Conservation (phyloP, 2,888 invertebrate species). For the Fragum whitleyi region DNA sequence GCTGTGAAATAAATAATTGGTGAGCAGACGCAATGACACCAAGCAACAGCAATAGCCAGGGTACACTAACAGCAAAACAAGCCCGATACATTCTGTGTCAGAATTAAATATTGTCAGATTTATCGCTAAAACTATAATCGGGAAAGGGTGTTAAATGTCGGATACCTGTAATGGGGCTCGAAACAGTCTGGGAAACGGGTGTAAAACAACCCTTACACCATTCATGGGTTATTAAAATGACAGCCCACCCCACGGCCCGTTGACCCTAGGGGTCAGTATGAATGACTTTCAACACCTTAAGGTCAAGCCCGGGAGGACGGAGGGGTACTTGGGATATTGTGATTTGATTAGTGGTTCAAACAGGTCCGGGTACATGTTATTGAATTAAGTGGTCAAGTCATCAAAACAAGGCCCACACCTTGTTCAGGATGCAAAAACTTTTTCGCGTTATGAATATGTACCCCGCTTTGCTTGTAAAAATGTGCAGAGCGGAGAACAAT, state of each 20-base stretch:
- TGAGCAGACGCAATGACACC: too few relatives aligned
- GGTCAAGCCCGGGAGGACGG: not conserved
- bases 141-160: not conserved
- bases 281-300: constrained; percentile 17
- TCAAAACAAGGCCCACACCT: not conserved
- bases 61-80: too few relatives aligned
- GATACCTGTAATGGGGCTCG: not conserved
- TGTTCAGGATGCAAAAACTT: too few relatives aligned
- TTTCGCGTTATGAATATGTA: too few relatives aligned
- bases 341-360: not conserved
- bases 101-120: too few relatives aligned
- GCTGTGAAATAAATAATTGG: too few relatives aligned
- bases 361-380: constrained; percentile 7
- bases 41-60: too few relatives aligned
- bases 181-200: constrained; percentile 22
- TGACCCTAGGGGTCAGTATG: constrained; percentile 8
- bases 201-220: not conserved
- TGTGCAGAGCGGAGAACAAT: too few relatives aligned
- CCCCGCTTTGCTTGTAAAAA: too few relatives aligned
- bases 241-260: not conserved
- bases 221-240: constrained; percentile 6
- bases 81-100: too few relatives aligned
- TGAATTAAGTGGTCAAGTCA: not conserved
- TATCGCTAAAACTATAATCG: too few relatives aligned
- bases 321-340: constrained; percentile 8